Evolutionary conservation across 2,113 vertebrate genomes (phyloP).

Genomic region (Petromus typicus): DNA sequence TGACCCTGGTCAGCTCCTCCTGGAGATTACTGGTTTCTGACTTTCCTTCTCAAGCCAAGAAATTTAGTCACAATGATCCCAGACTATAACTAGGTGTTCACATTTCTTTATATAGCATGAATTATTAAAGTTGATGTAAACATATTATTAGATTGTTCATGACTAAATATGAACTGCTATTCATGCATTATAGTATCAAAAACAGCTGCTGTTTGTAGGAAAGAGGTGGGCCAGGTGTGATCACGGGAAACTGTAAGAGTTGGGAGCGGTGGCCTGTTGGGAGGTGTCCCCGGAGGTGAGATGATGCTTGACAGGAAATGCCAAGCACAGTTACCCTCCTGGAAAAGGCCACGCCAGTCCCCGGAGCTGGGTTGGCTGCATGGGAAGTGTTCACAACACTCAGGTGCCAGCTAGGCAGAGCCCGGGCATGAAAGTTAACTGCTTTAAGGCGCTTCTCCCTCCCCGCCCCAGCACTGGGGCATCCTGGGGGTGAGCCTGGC

Average conservation of each 20-base stretch:
- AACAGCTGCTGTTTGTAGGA: neutral
- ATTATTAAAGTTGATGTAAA: neutral
- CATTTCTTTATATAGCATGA: neutral
- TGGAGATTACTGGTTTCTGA: neutral
- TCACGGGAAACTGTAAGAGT: neutral
- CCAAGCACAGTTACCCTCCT: too few relatives aligned
- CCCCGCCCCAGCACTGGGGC: too few relatives aligned
- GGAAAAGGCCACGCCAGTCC: neutral
- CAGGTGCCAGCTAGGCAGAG: neutral
- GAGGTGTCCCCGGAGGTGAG: neutral
- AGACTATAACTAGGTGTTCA: neutral
- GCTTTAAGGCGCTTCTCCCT: neutral
- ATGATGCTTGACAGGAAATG: neutral
- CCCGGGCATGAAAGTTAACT: neutral
- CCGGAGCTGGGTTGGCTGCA: neutral
- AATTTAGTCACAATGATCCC: neutral
- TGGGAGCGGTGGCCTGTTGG: neutral
- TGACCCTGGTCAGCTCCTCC: too few relatives aligned
- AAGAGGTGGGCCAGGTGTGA: neutral
- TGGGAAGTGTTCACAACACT: neutral
- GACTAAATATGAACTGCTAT: neutral
- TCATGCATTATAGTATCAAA: neutral
- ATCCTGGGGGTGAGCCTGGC: neutral
- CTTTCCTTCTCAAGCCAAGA: neutral
- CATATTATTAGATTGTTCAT: neutral